Evolutionary conservation across 2,888 invertebrate genomes (phyloP).

Genomic region (Calameuta idolon): DNA sequence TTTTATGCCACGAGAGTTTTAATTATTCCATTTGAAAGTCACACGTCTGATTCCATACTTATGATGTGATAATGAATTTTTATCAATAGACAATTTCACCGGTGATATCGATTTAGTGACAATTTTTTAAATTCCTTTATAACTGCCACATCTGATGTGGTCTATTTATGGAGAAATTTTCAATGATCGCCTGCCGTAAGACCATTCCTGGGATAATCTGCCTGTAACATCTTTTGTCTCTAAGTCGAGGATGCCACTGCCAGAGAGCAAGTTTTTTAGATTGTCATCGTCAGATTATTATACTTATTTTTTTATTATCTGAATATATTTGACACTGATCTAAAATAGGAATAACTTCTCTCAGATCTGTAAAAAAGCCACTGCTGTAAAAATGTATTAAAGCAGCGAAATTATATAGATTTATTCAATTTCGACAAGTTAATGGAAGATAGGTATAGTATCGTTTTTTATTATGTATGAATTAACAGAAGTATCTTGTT

Average conservation of each 20-base stretch:
- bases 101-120: not conserved
- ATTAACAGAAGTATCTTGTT: not conserved
- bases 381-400: slow-evolving; percentile 23
- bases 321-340: not conserved
- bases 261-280: slow-evolving; percentile 40
- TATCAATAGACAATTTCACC: not conserved
- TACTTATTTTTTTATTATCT: not conserved
- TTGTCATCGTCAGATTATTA: not conserved
- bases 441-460: slow-evolving; percentile 15
- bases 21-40: not conserved
- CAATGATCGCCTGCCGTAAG: not conserved
- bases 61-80: not conserved
- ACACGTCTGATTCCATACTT: not conserved
- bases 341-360: slow-evolving; percentile 20
- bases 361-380: slow-evolving; percentile 31
- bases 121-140: not conserved
- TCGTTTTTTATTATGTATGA: slow-evolving; percentile 23
- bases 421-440: slow-evolving; percentile 33
- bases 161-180: not conserved
- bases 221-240: slow-evolving; percentile 38
- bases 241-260: slow-evolving; percentile 49
- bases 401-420: slow-evolving; percentile 29
- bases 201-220: slow-evolving; percentile 49
- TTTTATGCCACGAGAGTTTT: not conserved
- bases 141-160: not conserved